These are phyloP conservation scores for Ciona savignyi DNA, from an alignment of 23 tunicate species.

Conservation along the genomic window DNA sequence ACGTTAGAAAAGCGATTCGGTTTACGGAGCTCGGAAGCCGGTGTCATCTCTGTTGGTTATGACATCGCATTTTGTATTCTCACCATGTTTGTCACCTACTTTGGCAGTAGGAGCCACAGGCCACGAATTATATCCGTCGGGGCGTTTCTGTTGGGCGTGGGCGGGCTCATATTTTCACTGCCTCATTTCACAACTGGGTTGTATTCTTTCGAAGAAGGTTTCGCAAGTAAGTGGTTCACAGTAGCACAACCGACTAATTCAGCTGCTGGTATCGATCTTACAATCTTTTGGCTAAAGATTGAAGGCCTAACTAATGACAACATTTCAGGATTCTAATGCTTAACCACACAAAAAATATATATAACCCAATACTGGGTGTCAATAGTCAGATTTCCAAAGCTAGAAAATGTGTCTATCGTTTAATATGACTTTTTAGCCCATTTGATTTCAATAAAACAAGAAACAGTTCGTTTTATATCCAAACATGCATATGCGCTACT, in stretches of 20 bases:
- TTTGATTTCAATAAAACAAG: too few relatives aligned
- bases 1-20: slow-evolving; percentile 91
- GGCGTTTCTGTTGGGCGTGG: slow-evolving; percentile 54
- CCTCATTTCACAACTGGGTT: slow-evolving; percentile 80
- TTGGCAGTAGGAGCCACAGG: slow-evolving; percentile 50
- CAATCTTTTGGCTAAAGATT: too few relatives aligned
- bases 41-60: slow-evolving; percentile 79
- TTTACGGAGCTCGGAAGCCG: slow-evolving; percentile 75
- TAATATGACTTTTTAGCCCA: too few relatives aligned
- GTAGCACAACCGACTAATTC: not conserved
- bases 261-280: too few relatives aligned
- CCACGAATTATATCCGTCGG: slow-evolving; percentile 62
- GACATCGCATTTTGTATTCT: slow-evolving; percentile 88
- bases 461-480: too few relatives aligned
- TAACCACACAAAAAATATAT: too few relatives aligned
- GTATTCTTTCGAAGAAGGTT: slow-evolving; percentile 41
- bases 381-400: too few relatives aligned
- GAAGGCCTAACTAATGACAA: too few relatives aligned
- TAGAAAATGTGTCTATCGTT: too few relatives aligned
- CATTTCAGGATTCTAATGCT: too few relatives aligned
- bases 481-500: too few relatives aligned
- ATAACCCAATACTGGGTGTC: too few relatives aligned
- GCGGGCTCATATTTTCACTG: slow-evolving; percentile 59
- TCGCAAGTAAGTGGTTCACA: slow-evolving; percentile 14
- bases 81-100: slow-evolving; percentile 87